These are phyloP conservation scores for Mesoclemmys tuberculata DNA, from an alignment of 2,113 vertebrate genomes.

Conservation along the genomic window DNA sequence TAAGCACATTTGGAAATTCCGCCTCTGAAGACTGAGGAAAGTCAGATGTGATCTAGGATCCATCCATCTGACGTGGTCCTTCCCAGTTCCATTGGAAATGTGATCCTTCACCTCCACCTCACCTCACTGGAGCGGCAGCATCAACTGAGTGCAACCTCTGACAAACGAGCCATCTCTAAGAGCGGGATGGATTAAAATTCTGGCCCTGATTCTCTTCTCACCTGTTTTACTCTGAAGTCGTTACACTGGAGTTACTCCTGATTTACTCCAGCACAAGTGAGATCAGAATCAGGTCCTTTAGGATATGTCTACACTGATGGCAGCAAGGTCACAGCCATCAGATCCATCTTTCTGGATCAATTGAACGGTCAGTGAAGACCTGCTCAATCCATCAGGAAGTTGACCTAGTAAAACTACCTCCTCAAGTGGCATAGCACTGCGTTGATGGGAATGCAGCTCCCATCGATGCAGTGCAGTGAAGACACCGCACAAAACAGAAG, in stretches of 20 bases:
- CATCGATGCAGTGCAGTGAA: no score
- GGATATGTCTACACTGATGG: no score
- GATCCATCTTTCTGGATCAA: no score
- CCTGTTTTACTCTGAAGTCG: background rate
- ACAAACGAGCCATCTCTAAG: background rate
- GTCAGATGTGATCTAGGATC: background rate
- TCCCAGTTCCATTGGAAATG: background rate
- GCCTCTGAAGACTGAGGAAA: no score
- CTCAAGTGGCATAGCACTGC: no score
- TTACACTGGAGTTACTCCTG: background rate
- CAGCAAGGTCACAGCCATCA: no score
- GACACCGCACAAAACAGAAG: no score
- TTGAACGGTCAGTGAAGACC: no score
- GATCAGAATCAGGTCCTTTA: background rate
- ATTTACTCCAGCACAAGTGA: background rate
- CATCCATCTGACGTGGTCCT: background rate
- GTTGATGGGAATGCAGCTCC: no score
- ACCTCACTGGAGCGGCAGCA: background rate
- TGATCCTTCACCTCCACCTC: background rate
- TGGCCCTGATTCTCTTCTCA: background rate
- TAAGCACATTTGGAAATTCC: background rate
- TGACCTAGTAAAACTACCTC: no score
- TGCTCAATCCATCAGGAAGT: no score
- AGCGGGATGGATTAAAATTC: background rate
- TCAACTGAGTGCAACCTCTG: background rate